These are phyloP conservation scores for Sorex fumeus DNA, from an alignment of 2,113 vertebrate species.

Conservation along the genomic window DNA sequence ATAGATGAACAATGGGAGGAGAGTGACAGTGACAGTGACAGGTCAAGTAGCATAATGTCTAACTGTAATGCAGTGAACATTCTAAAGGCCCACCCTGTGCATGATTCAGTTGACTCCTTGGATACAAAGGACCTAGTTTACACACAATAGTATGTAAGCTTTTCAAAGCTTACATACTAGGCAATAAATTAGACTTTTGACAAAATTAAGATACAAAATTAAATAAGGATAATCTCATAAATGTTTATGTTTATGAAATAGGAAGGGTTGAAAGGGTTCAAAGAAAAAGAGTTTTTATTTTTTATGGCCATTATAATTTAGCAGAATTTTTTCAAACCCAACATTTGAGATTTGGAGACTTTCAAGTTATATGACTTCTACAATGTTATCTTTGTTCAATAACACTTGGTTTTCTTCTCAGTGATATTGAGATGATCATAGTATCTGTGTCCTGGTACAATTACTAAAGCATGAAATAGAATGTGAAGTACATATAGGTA, in stretches of 20 bases:
- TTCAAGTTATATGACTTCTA: neutral
- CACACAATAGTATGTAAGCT: neutral
- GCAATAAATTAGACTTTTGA: neutral
- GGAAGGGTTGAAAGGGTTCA: neutral
- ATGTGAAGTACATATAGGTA: neutral
- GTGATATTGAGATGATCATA: neutral
- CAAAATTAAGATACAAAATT: neutral
- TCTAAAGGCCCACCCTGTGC: neutral
- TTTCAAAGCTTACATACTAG: too few relatives aligned
- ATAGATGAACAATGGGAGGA: too few relatives aligned
- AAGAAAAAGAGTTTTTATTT: neutral
- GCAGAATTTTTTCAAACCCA: neutral
- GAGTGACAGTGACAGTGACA: too few relatives aligned
- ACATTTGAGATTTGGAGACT: too few relatives aligned
- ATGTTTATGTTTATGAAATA: neutral
- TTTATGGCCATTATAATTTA: neutral
- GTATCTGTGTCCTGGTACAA: neutral
- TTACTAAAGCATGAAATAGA: slow-evolving; percentile 9
- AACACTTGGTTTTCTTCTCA: slow-evolving; percentile 23
- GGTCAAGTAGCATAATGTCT: slow-evolving; percentile 22
- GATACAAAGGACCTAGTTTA: neutral
- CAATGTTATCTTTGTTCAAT: neutral
- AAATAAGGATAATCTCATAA: neutral
- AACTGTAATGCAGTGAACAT: neutral
- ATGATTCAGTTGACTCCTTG: neutral